A percentile compares a stretch with the other conserved stretches of the same genome.
Evolutionary conservation across 2,113 vertebrate genomes (phyloP).

Genomic region (Ochotona curzoniae): DNA sequence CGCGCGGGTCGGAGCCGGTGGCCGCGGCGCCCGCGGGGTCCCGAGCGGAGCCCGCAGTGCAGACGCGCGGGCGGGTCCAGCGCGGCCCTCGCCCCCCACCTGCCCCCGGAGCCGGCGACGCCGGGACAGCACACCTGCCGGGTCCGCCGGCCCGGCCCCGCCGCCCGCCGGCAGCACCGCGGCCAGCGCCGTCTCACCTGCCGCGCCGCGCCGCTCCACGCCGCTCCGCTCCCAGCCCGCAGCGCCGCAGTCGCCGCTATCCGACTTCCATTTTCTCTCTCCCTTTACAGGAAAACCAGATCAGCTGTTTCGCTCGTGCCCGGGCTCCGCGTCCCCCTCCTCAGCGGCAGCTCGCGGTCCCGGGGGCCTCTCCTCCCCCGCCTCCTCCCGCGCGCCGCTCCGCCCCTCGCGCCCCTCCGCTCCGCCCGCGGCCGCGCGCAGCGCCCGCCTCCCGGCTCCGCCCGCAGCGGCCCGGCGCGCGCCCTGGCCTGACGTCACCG

Average conservation of each 20-base stretch:
- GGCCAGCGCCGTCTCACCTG: constrained; percentile 83
- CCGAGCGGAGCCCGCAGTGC: constrained; percentile 69
- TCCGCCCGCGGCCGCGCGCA: constrained; percentile 65
- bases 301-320: constrained; percentile 59
- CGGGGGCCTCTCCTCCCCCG: constrained; percentile 73
- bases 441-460: constrained; percentile 67
- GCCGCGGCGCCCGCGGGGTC: constrained; percentile 58
- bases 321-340: constrained; percentile 71
- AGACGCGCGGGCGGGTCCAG: constrained; percentile 21
- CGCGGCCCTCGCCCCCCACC: constrained; percentile 1
- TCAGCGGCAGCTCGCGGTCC: constrained; percentile 58
- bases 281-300: constrained; percentile 53
- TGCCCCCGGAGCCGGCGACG: background rate
- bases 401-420: constrained; percentile 73
- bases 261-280: constrained; percentile 84
- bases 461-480: constrained; percentile 50
- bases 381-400: constrained; percentile 75
- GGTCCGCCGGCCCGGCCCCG: background rate
- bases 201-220: constrained; percentile 66
- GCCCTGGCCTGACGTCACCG: constrained; percentile 81
- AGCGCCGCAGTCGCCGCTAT: constrained; percentile 70
- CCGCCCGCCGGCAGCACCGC: constrained; percentile 57
- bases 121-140: constrained; percentile 58
- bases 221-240: constrained; percentile 64
- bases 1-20: constrained; percentile 22